Percentiles rank a stretch among this genome's conserved stretches.
These are phyloP conservation scores for Planococcus citri DNA, from an alignment of 1,140 invertebrate species.

Conservation along the genomic window DNA sequence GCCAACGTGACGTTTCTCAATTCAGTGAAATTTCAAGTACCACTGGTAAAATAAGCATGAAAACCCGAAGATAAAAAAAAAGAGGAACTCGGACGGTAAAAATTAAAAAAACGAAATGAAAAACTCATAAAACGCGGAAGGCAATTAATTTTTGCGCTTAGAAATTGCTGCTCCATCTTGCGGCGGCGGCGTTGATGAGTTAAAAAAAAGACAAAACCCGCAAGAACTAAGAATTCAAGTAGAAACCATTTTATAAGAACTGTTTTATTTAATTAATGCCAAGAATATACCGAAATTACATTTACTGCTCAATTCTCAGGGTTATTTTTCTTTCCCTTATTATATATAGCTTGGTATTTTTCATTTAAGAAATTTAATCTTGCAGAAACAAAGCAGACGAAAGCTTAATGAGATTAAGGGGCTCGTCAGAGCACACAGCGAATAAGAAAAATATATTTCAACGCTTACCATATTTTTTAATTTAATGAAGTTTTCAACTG, in stretches of 20 bases:
- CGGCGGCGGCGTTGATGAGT: conserved; percentile 4
- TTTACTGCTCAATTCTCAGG: conserved; percentile 2
- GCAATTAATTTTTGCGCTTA: not conserved
- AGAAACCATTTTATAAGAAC: not conserved
- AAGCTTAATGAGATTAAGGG: not conserved
- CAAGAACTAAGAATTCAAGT: not conserved
- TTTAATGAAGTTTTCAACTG: not conserved
- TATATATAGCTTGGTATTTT: conserved; percentile 4
- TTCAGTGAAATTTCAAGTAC: not conserved
- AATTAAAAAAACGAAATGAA: not conserved
- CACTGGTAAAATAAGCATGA: not conserved
- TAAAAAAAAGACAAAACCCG: not conserved
- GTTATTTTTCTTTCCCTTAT: conserved; percentile 3
- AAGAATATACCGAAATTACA: conserved; percentile 7
- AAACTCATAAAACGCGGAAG: not conserved
- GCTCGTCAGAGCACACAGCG: not conserved
- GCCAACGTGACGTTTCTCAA: too few species aligned
- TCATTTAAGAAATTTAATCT: conserved; percentile 8
- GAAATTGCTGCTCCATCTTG: not conserved
- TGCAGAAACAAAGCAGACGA: conserved; percentile 6
- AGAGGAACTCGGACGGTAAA: not conserved
- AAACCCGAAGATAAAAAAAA: not conserved
- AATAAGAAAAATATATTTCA: not conserved
- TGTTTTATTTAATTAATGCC: conserved; percentile 8
- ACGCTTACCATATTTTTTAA: not conserved